These are phyloP conservation scores for Pogonomyrmex californicus DNA, from an alignment of 1,140 invertebrate species.

Conservation along the genomic window DNA sequence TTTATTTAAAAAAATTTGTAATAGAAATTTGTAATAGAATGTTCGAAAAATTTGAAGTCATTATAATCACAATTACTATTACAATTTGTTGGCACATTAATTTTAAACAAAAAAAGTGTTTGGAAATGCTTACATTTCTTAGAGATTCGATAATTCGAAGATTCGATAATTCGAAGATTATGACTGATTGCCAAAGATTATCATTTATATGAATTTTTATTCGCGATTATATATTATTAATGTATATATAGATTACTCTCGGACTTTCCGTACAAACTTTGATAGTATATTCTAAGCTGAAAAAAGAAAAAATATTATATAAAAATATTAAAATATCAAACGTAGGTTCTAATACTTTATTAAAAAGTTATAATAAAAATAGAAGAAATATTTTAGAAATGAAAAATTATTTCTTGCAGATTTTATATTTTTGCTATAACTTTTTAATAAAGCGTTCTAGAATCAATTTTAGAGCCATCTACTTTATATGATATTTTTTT, in stretches of 20 bases:
- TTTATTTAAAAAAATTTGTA: neutral
- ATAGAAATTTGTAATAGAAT: neutral
- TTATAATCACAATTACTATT: neutral
- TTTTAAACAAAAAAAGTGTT: neutral
- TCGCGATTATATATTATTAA: neutral
- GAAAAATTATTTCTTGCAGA: no score
- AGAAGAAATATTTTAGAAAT: no score
- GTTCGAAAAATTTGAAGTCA: neutral
- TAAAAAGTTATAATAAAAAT: no score
- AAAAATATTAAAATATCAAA: no score
- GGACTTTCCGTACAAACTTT: no score
- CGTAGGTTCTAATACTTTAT: no score
- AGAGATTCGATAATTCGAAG: neutral
- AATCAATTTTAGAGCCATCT: no score
- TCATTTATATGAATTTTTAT: conserved; percentile 13
- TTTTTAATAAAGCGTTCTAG: no score
- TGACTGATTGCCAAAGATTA: neutral
- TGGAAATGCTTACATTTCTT: neutral
- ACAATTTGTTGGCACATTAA: conserved; percentile 26
- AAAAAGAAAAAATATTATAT: no score
- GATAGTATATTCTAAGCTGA: no score
- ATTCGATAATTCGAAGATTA: conserved; percentile 12
- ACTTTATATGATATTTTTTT: no score
- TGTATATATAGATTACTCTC: neutral
- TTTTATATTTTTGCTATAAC: no score